Evolutionary conservation across 2,888 invertebrate species (phyloP).

Genomic region (Julus scandinavius): DNA sequence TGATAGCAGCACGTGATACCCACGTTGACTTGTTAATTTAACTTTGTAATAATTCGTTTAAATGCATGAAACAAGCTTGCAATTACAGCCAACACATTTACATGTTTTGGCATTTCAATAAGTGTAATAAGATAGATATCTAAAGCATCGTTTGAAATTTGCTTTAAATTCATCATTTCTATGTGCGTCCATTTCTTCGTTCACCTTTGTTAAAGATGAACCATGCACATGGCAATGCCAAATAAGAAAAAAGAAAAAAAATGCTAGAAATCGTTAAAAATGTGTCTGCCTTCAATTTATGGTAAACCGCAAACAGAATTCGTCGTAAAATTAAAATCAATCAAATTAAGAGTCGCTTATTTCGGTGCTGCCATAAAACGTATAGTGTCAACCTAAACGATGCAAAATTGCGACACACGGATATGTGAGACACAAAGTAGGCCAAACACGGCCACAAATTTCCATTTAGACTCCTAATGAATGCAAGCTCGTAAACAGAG

Average conservation of each 20-base stretch:
- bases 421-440: constrained; percentile 30
- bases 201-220: not conserved
- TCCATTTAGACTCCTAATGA: constrained; percentile 20
- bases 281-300: not conserved
- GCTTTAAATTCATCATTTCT: not conserved
- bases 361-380: constrained; percentile 15
- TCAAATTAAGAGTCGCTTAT: constrained; percentile 39
- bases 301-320: constrained; percentile 39
- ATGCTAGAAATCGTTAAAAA: not conserved
- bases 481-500: not conserved
- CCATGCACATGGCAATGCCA: not conserved
- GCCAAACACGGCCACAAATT: constrained; percentile 39
- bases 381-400: constrained; percentile 14
- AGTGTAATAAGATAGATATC: not conserved
- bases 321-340: constrained; percentile 35
- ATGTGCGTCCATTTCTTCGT: not conserved
- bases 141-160: not conserved
- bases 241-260: not conserved
- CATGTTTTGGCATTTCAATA: too few species aligned
- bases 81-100: too few species aligned
- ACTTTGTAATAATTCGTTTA: too few species aligned
- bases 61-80: too few species aligned
- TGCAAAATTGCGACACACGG: constrained; percentile 28
- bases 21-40: not conserved
- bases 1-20: too few species aligned